Evolutionary conservation across 2,797 vertebrate species (phyloP), one percentile per base, ranked within the genome.

Genomic region (Dryobates pubescens): DNA sequence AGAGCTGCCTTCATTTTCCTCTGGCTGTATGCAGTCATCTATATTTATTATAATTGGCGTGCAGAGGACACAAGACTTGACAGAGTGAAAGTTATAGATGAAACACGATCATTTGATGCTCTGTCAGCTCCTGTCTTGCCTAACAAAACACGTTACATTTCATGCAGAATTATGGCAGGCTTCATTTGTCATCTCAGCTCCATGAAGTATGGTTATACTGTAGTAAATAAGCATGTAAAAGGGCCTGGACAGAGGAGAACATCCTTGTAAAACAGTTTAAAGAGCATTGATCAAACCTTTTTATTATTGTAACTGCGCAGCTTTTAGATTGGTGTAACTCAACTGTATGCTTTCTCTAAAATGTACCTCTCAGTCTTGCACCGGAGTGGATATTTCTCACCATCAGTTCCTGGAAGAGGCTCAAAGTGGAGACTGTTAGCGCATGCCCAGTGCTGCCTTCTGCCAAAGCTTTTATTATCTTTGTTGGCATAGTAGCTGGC

Each of bases 71-170:
- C 91, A 94, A 88, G 80, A 84, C 65, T 91, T 93, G 93, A 95
- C 91, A 94, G 93, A 94, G 82, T 93, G 94, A 92, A 95, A 92
- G 91, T 88, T 95, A 86, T 65, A 93, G 89, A 95, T 77, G 74
- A 74, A 95, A 92, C 71, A 63, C 12, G 91, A 96, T 86, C 82
- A 77, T 93, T 95, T 93, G 93, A 92, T 82, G 93, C 90, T 95
- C 92, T 94, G 95, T 95, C 95, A 95, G 69, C 87, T 96, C 86
- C 89, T 77, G 93, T 93, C 92, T 95, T 0, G 2, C 49, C 75
- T 88, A 95, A 96, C 91, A 91, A 96, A 95, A 95, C 92, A 82
- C 18, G 82, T 82, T 93, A 30, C 82, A 36, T 94, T 82, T 92
- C 72, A 76, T 86, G 82, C 92, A 88, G 87, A 62, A 77, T 71